Evolutionary conservation across 2,797 vertebrate species (phyloP), one percentile per base, ranked within the genome.

Genomic region (Jordanella pulchra): DNA sequence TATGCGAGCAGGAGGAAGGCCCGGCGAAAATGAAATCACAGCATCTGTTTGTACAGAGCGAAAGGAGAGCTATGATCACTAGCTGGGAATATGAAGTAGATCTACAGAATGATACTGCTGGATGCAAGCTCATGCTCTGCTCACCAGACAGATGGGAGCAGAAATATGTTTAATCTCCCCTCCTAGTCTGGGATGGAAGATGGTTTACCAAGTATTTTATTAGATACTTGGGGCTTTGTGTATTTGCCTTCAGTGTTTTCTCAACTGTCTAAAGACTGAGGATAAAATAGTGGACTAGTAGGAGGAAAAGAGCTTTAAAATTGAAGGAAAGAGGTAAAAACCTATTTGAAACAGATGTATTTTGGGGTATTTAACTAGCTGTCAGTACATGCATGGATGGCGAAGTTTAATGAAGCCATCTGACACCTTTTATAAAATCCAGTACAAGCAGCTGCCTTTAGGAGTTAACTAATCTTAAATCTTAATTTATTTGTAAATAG

Each of bases 11-110:
- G 85, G 82, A 79, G 74, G 79, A 88, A 84, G 80, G 86, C 83
- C 85, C 66, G 80, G 84, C 14, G 75, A 85, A 91, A 92, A 91
- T 89, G 79, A 88, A 84, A 86, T 88, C 84, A 72, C 87, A 85
- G 83, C 73, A 54, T 84, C 85, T 90, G 84, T 89, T 84, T 84
- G 86, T 67, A 76, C 78, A 64, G 76, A 83, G 74, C 51, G 7
- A 74, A 82, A 65, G 74, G 71, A 78, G 67, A 18, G 85, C 54
- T 21, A 67, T 78, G 82, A 84, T 86, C 76, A 68, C 77, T 65
- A 80, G 83, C 79, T 63, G 78, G 75, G 82, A 85, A 90, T 90
- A 85, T 75, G 87, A 90, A 89, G 84, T 72, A 86, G 88, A 83
- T 83, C 81, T 66, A 74, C 71, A 83, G 78, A 85, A 89, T 80